These are phyloP conservation scores for Xanthia icteritia DNA, from an alignment of 2,888 invertebrate species.

Conservation along the genomic window DNA sequence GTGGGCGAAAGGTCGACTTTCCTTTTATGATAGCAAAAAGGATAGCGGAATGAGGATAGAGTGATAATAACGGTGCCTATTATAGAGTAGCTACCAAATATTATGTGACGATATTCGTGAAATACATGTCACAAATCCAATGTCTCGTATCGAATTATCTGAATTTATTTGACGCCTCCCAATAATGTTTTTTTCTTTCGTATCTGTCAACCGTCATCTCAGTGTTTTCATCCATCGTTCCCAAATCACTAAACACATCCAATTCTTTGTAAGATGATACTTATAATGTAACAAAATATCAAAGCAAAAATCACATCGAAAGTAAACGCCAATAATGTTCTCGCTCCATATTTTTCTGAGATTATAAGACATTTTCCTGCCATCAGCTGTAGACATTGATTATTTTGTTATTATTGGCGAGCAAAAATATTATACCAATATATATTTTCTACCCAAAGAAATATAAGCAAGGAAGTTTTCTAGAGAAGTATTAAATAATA, in stretches of 20 bases:
- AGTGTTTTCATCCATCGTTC: neutral
- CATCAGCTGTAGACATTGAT: neutral
- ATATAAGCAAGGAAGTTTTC: neutral
- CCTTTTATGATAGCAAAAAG: constrained; percentile 27
- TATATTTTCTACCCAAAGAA: neutral
- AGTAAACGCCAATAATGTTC: neutral
- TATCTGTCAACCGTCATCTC: neutral
- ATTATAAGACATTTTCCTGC: neutral
- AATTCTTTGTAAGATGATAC: neutral
- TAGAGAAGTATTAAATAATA: neutral
- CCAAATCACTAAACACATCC: neutral
- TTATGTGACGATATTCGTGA: neutral
- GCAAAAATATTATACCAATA: neutral
- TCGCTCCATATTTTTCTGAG: constrained; percentile 1
- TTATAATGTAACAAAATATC: neutral
- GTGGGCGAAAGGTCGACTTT: constrained; percentile 35
- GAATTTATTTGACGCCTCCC: neutral
- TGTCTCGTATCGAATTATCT: neutral
- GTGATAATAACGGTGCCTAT: constrained; percentile 24
- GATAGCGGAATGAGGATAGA: constrained; percentile 13
- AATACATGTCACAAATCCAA: constrained; percentile 7
- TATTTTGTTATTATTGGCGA: constrained; percentile 1
- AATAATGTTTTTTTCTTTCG: neutral
- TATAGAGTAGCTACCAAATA: constrained; percentile 1
- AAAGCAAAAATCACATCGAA: neutral